These are phyloP conservation scores for Ahaetulla prasina DNA, from an alignment of 2,113 vertebrate species.

Conservation along the genomic window DNA sequence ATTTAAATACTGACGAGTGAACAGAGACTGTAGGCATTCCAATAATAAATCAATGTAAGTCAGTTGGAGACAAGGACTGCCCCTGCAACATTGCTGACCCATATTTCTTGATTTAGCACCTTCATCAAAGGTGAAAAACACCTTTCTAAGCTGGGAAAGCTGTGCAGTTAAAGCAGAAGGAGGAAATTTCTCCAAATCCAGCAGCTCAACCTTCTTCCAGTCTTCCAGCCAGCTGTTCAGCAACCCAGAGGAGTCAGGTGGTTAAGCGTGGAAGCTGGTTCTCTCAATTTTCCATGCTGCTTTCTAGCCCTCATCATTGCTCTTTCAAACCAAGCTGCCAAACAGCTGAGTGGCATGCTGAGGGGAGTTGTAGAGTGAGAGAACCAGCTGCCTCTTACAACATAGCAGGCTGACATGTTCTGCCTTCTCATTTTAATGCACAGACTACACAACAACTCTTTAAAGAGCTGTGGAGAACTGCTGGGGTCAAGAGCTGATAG, in stretches of 20 bases:
- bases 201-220: not conserved
- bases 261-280: not conserved
- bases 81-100: not conserved
- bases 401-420: not conserved
- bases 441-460: not conserved
- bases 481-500: not conserved
- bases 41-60: not conserved
- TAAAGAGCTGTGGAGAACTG: not conserved
- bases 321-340: not conserved
- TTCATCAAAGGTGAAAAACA: not conserved
- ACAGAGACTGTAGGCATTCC: not conserved
- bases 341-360: not conserved
- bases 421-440: not conserved
- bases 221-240: not conserved
- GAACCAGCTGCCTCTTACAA: not conserved
- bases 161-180: not conserved
- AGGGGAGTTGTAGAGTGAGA: not conserved
- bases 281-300: not conserved
- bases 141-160: not conserved
- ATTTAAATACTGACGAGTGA: constrained; percentile 16
- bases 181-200: not conserved
- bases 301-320: not conserved
- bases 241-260: not conserved
- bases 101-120: not conserved
- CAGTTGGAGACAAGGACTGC: not conserved